Evolutionary conservation across 2,888 invertebrate species (phyloP), one percentile per base, ranked within the genome.

Genomic region (Ennomos quercinarius): DNA sequence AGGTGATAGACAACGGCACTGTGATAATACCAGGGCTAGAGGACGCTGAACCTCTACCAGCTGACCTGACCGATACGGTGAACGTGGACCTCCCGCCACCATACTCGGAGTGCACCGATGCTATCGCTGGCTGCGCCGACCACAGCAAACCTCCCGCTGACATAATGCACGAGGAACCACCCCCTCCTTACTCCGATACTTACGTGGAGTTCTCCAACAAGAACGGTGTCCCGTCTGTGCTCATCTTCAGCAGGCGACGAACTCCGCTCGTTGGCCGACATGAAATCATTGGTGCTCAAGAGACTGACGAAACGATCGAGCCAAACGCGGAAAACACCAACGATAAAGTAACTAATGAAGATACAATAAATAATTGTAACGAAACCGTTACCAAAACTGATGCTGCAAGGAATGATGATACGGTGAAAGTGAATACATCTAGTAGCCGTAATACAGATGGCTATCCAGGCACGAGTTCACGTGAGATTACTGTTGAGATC

Each of bases 141-240:
- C 61, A 48, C 17, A 51, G 57, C 40, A 54, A 49, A 37, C 8
- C 17, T 1, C 42, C 9, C 12, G n/a, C 39, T 8, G 47, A 49
- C 12, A 11, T 13, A 0, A 35, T 10, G 5, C 11, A 48, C 12
- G 87, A 86, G 17, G 86, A 87, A 11, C 83, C 86, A 0, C 90
- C 90, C 0, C 90, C 90, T 0, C 87, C 90, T 0, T 90, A 90
- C 73, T 83, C 87, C 6, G 84, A 81, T 9, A 86, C 85, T 63
- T 78, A 78, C 68, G 80, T 82, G 0, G 62, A 80, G 2, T 81
- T 78, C 69, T 61, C 75, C 9, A 74, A 78, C 47, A 83, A 83
- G 55, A 71, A 78, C 38, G 80, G 76, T 0, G 53, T 69, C 0
- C 83, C 85, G 0, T 67, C 77, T 0, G 82, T 85, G 0, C 75